These are phyloP conservation scores for Zhengitettix transpicula DNA, from an alignment of 2,888 invertebrate genomes.

Conservation along the genomic window DNA sequence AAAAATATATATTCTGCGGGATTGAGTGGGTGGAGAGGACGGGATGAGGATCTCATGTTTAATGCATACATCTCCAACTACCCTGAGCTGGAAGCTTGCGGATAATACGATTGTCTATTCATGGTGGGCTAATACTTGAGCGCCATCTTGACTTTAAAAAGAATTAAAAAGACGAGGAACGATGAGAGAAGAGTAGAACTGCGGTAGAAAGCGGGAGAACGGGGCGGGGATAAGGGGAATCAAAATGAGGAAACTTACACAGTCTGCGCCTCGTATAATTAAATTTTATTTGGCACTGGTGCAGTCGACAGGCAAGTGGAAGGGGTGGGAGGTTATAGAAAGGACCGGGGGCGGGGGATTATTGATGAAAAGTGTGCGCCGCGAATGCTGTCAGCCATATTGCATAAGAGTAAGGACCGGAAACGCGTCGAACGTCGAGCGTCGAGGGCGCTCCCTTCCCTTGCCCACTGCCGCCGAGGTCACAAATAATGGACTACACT, in stretches of 20 bases:
- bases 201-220: not conserved
- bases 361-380: not conserved
- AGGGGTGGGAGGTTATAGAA: not conserved
- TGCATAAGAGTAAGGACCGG: too few relatives aligned
- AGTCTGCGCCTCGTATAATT: conserved; percentile 5
- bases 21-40: not conserved
- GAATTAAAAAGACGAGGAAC: conserved; percentile 1
- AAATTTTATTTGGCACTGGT: conserved; percentile 7
- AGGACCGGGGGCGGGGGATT: not conserved
- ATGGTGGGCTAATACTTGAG: conserved; percentile 5
- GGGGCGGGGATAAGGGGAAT: conserved; percentile 1
- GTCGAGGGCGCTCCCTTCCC: too few relatives aligned
- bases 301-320: conserved; percentile 5
- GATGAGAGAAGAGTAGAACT: not conserved
- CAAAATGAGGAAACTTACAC: conserved; percentile 10
- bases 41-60: conserved; percentile 4
- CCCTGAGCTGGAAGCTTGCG: not conserved
- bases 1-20: conserved; percentile 1
- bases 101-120: conserved; percentile 9
- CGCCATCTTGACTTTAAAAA: conserved; percentile 3
- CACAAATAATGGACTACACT: too few relatives aligned
- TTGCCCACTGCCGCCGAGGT: too few relatives aligned
- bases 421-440: too few relatives aligned
- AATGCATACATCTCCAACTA: conserved; percentile 3
- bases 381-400: not conserved